Conservation (phyloP, 2,113 vertebrate genomes). For the Cathartes aura region DNA sequence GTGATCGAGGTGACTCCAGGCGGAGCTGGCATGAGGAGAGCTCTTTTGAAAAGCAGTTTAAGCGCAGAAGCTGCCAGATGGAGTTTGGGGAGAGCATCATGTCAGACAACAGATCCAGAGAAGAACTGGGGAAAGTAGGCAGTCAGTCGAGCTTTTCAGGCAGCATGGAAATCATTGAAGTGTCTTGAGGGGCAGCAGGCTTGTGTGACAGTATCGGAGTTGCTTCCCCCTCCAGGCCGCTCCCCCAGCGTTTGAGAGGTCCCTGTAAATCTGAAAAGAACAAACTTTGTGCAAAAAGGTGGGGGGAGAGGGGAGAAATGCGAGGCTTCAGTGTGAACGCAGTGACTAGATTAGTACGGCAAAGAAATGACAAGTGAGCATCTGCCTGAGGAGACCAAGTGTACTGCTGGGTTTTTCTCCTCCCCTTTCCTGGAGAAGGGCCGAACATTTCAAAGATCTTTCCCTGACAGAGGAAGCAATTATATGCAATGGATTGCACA, state of each 20-base stretch:
- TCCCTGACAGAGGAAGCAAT: background rate
- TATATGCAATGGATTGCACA: background rate
- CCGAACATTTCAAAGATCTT: background rate
- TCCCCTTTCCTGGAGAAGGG: background rate
- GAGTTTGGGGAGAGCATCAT: slow-evolving; percentile 89
- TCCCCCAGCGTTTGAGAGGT: slow-evolving; percentile 23
- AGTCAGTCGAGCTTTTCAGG: slow-evolving; percentile 92
- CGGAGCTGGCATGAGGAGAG: slow-evolving; percentile 97
- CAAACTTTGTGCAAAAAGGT: background rate
- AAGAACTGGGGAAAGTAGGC: slow-evolving; percentile 86
- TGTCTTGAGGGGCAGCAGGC: slow-evolving; percentile 82
- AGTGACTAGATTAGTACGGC: background rate
- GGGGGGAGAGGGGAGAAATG: background rate
- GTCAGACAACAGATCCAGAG: slow-evolving; percentile 83
- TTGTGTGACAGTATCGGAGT: background rate
- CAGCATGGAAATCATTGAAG: slow-evolving; percentile 96
- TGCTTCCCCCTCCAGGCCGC: background rate
- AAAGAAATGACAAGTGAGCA: background rate
- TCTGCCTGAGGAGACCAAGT: background rate
- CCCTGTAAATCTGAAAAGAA: slow-evolving; percentile 78
- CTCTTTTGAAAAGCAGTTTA: slow-evolving; percentile 96
- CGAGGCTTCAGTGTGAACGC: slow-evolving; percentile 34
- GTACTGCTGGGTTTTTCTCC: background rate
- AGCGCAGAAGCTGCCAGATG: slow-evolving; percentile 95
- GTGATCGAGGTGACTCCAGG: slow-evolving; percentile 84